Base-by-base conservation (phyloP, 2,888 invertebrate genomes). In the Paralinhomoeus sp. region DNA sequence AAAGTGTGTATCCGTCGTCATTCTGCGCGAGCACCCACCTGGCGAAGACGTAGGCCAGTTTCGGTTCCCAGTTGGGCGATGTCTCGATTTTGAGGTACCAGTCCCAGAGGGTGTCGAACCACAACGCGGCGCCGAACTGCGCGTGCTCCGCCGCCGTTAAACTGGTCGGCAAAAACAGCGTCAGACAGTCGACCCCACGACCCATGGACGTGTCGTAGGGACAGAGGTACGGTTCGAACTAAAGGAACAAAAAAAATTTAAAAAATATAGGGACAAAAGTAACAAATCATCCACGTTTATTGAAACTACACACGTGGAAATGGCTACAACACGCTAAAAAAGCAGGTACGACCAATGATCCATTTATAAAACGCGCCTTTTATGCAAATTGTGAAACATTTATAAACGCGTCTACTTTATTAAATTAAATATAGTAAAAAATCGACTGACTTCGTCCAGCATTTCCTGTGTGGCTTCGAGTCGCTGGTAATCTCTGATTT, bases 381-480 rank as follows among this genome's bases (percentile, higher is more conserved):
- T 35, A 18, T 21, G 20, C 39, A 22, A 17, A 41, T 41, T 33
- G 17, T 17, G n/a, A 20, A 34, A 20, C 5, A 41, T 21, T n/a
- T 33, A 13, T 18, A 34, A 34, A 33, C n/a, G 33, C 12, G 20
- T 24, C 9, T 7, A 33, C 33, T 18, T 17, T 41, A 23, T 42
- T 36, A 2, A 42, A 39, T 33, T 37, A 3, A 18, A n/a, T n/a
- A n/a, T n/a, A n/a, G 21, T 23, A 31, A 18, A 23, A 17, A 2
- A 37, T 37, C 24, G 37, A 18, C 15, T 22, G 27, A 58, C 53
- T 63, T 80, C 78, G 44, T 77, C 79, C 43, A 89, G 64, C 57
- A 89, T 81, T 65, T 87, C 85, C 63, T 75, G 73, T 0, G 83
- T 83, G 1, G 82, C 75, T 33, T 69, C 70, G 37, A 74, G 64